These are phyloP conservation scores for Baronia brevicornis DNA, from an alignment of 2,888 invertebrate genomes.

Conservation along the genomic window DNA sequence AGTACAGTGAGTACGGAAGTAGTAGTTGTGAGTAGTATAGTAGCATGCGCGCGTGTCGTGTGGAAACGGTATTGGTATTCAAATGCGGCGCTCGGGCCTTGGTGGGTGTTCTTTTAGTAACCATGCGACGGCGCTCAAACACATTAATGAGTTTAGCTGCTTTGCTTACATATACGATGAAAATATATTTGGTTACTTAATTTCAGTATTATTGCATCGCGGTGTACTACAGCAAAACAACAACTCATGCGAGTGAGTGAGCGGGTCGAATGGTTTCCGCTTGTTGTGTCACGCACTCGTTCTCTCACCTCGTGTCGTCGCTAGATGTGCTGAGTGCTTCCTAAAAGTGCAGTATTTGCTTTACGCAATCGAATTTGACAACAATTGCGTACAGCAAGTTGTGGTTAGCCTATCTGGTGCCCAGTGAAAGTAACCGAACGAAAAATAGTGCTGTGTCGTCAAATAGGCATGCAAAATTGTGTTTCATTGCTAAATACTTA, in stretches of 20 bases:
- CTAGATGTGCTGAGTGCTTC: conserved; percentile 70
- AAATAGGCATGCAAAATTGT: conserved; percentile 75
- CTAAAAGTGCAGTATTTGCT: conserved; percentile 61
- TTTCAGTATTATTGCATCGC: too few species aligned
- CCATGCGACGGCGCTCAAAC: conserved; percentile 21
- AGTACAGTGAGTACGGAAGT: conserved; percentile 66
- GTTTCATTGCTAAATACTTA: conserved; percentile 75
- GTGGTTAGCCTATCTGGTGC: conserved; percentile 64
- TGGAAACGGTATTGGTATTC: conserved; percentile 81
- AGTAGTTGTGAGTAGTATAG: conserved; percentile 68
- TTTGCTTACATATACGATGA: conserved; percentile 9
- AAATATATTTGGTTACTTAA: conserved; percentile 5
- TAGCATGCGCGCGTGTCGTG: conserved; percentile 74
- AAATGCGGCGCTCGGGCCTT: conserved; percentile 78
- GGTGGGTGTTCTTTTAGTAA: conserved; percentile 50
- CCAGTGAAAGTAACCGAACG: conserved; percentile 69
- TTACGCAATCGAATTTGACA: conserved; percentile 33
- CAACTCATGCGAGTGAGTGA: conserved; percentile 18
- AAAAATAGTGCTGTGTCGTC: conserved; percentile 71
- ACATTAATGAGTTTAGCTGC: conserved; percentile 12
- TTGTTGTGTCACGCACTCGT: conserved; percentile 60
- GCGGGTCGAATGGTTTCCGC: conserved; percentile 17
- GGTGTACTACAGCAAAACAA: too few species aligned
- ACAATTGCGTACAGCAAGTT: conserved; percentile 44
- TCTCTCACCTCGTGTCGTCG: conserved; percentile 74